A percentile compares a stretch with the other conserved stretches of the same genome.
Conservation (phyloP, 2,888 invertebrate species). For the Schrankia costaestrigalis region DNA sequence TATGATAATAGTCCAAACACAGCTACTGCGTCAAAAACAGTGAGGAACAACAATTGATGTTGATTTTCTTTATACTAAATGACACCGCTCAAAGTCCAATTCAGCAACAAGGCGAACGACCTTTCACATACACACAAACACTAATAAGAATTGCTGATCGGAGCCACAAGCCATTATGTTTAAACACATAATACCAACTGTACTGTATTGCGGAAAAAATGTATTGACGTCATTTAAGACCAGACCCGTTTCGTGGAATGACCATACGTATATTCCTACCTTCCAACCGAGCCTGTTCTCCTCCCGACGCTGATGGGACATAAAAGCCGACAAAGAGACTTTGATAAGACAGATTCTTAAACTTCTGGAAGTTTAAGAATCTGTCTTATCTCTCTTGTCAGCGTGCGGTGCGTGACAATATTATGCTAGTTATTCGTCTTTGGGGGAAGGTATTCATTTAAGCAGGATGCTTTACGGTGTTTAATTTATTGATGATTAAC, state of each 20-base stretch:
- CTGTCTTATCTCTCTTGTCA: too few relatives aligned
- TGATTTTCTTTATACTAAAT: slow-evolving; percentile 37
- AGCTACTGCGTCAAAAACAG: slow-evolving; percentile 3
- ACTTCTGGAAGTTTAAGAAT: too few relatives aligned
- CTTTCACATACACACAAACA: slow-evolving; percentile 21
- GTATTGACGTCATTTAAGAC: background rate
- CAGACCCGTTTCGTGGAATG: background rate
- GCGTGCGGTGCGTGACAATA: too few relatives aligned
- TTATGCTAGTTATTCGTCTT: too few relatives aligned
- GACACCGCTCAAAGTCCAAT: slow-evolving; percentile 45
- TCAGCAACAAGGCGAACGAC: slow-evolving; percentile 32
- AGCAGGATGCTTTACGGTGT: too few relatives aligned
- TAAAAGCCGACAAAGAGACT: too few relatives aligned
- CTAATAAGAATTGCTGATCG: slow-evolving; percentile 43
- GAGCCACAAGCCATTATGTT: slow-evolving; percentile 2
- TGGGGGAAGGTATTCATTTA: too few relatives aligned
- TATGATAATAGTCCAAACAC: background rate
- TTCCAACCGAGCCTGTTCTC: background rate
- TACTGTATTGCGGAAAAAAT: too few relatives aligned
- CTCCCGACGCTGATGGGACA: too few relatives aligned
- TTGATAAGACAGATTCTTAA: too few relatives aligned
- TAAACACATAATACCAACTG: background rate
- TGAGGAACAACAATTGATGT: slow-evolving; percentile 58
- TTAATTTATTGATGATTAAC: too few relatives aligned
- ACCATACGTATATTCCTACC: background rate